Evolutionary conservation across 1,140 invertebrate species (phyloP).

Genomic region (Pemphigus obesinymphae): DNA sequence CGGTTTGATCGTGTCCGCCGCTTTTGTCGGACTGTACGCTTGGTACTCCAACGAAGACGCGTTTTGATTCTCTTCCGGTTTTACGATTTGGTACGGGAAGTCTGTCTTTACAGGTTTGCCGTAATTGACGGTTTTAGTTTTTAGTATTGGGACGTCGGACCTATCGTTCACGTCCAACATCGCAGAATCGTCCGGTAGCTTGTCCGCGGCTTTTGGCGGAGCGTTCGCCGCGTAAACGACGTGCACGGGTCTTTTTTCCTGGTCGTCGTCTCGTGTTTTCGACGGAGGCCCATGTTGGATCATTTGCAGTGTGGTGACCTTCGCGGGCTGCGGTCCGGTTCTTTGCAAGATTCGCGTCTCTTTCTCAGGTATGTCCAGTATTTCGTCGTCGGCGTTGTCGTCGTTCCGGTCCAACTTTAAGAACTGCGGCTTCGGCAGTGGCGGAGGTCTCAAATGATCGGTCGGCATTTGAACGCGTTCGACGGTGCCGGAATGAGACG

Average conservation of each 20-base stretch:
- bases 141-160: slow-evolving; percentile 53
- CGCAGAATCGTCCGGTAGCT: slow-evolving; percentile 50
- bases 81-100: slow-evolving; percentile 47
- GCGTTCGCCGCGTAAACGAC: slow-evolving; percentile 58
- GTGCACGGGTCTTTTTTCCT: slow-evolving; percentile 53
- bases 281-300: slow-evolving; percentile 50
- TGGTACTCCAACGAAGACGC: slow-evolving; percentile 45
- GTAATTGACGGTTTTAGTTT: slow-evolving; percentile 50
- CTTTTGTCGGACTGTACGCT: slow-evolving; percentile 47
- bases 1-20: slow-evolving; percentile 37
- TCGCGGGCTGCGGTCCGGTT: slow-evolving; percentile 46
- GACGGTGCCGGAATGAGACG: slow-evolving; percentile 43
- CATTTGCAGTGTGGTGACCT: slow-evolving; percentile 63
- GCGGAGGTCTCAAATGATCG: slow-evolving; percentile 50
- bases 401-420: slow-evolving; percentile 51
- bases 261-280: slow-evolving; percentile 43
- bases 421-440: slow-evolving; percentile 52
- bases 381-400: slow-evolving; percentile 47
- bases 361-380: slow-evolving; percentile 41
- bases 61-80: slow-evolving; percentile 43
- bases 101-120: slow-evolving; percentile 49
- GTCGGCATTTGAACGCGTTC: slow-evolving; percentile 46
- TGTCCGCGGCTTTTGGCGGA: slow-evolving; percentile 52
- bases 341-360: slow-evolving; percentile 48
- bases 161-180: slow-evolving; percentile 51